Conservation (phyloP, 2,797 vertebrate species). For the Lagodon rhomboides region DNA sequence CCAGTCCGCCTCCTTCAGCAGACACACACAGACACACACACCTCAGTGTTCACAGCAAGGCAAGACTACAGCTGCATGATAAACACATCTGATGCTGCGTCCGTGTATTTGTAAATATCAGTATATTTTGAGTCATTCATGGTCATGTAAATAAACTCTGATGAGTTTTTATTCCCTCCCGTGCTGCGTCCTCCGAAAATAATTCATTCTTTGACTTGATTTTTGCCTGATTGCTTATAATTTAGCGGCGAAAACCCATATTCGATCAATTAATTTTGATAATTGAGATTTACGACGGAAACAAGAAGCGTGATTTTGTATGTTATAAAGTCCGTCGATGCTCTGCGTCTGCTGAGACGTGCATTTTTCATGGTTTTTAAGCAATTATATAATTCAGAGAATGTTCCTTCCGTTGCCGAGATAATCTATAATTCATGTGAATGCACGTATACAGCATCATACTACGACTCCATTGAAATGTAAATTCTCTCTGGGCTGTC, state of each 20-base stretch:
- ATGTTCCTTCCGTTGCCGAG: slow-evolving; percentile 28
- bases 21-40: slow-evolving; percentile 27
- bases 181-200: neutral
- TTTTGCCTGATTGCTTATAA: neutral
- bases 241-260: neutral
- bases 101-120: neutral
- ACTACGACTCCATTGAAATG: slow-evolving; percentile 54
- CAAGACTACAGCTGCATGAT: slow-evolving; percentile 6
- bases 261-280: neutral
- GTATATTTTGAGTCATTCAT: neutral
- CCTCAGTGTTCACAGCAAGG: slow-evolving; percentile 23
- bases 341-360: slow-evolving; percentile 8
- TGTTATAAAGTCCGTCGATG: neutral
- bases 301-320: neutral
- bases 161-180: neutral
- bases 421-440: slow-evolving; percentile 69
- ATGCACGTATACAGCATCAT: slow-evolving; percentile 44
- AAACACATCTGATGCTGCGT: slow-evolving; percentile 21
- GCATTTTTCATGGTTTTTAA: slow-evolving; percentile 38
- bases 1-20: slow-evolving; percentile 16
- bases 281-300: neutral
- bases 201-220: neutral
- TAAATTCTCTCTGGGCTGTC: slow-evolving; percentile 59
- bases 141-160: neutral
- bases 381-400: slow-evolving; percentile 34